Evolutionary conservation across 2,888 invertebrate genomes (phyloP).

Genomic region (Andricus curvator): DNA sequence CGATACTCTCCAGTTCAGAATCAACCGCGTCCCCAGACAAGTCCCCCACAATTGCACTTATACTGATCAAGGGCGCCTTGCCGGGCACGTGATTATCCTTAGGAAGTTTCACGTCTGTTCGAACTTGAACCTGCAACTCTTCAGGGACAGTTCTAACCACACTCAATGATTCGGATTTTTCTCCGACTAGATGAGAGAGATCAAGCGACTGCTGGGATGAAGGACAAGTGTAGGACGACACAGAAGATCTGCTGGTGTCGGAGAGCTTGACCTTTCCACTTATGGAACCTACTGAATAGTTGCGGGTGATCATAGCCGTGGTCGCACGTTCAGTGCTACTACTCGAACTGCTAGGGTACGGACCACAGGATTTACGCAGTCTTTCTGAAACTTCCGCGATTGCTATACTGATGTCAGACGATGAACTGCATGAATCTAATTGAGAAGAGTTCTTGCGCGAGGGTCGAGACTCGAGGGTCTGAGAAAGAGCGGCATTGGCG

Average conservation of each 20-base stretch:
- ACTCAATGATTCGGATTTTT: conserved; percentile 59
- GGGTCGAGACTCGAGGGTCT: conserved; percentile 60
- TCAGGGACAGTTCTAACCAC: conserved; percentile 63
- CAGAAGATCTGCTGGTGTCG: conserved; percentile 78
- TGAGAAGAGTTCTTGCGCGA: conserved; percentile 84
- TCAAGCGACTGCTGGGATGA: conserved; percentile 79
- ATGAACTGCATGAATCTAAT: conserved; percentile 86
- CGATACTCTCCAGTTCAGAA: conserved; percentile 37
- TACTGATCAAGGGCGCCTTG: conserved; percentile 84
- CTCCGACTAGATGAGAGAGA: conserved; percentile 68
- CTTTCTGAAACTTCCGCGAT: conserved; percentile 81
- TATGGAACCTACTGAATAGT: conserved; percentile 75
- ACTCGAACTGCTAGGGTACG: conserved; percentile 58
- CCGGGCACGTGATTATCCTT: conserved; percentile 20
- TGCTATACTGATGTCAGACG: conserved; percentile 85
- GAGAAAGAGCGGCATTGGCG: conserved; percentile 56
- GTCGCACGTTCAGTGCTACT: conserved; percentile 82
- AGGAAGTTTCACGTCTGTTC: conserved; percentile 20
- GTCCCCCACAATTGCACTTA: conserved; percentile 86
- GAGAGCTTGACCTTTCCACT: conserved; percentile 62
- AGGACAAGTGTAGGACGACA: conserved; percentile 77
- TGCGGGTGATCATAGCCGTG: conserved; percentile 67
- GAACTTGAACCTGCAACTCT: conserved; percentile 57
- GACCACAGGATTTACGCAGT: conserved; percentile 82
- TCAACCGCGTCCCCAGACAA: conserved; percentile 59